Conservation (phyloP, 2,113 vertebrate genomes). For the Engraulis encrasicolus region DNA sequence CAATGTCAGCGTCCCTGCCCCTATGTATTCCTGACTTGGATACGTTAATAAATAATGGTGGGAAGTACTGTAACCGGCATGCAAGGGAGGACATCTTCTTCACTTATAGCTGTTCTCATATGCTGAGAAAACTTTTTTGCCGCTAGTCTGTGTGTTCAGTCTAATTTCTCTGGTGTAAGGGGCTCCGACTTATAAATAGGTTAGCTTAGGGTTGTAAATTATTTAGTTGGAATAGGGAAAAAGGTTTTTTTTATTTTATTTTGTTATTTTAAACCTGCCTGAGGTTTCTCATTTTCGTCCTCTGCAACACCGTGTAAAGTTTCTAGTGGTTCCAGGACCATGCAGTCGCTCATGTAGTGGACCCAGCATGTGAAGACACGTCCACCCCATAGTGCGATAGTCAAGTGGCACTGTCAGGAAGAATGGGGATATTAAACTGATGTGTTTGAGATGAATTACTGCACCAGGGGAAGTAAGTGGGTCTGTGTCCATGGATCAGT, state of each 20-base stretch:
- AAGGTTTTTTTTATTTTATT: too few species aligned
- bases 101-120: neutral
- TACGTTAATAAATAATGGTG: neutral
- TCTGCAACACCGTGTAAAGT: neutral
- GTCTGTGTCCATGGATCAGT: too few species aligned
- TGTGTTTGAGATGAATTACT: too few species aligned
- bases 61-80: neutral
- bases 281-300: neutral
- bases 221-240: slow-evolving; percentile 53
- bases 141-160: neutral
- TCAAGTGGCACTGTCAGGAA: too few species aligned
- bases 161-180: neutral
- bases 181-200: slow-evolving; percentile 26
- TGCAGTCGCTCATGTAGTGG: too few species aligned
- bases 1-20: too few species aligned
- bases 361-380: too few species aligned
- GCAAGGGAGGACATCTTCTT: neutral
- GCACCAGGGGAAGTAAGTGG: too few species aligned
- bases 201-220: slow-evolving; percentile 38
- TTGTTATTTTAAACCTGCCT: slow-evolving; percentile 17
- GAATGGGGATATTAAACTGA: too few species aligned
- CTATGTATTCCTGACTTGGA: neutral
- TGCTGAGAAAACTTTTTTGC: neutral
- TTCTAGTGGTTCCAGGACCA: neutral
- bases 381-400: too few species aligned